Base-by-base conservation (phyloP, 1,140 invertebrate genomes). In the Drosophila sproati region DNA sequence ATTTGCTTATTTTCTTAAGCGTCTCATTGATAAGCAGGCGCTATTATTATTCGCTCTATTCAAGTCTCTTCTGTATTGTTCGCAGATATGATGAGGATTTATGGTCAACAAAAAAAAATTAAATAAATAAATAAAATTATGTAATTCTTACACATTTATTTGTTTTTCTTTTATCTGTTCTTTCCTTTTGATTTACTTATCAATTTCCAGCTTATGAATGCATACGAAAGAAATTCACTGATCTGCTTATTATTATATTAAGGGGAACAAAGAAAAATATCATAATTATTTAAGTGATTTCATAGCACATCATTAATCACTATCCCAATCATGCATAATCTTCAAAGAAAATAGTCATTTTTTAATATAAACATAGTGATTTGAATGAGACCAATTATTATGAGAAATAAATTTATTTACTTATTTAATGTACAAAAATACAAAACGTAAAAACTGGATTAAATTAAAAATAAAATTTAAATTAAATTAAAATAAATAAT, bases 41-140 rank as follows among this genome's bases (percentile, higher is more conserved):
- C 39, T 6, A 10, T 5, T 47, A 52, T 48, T 47, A 34, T 43
- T 43, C 50, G 34, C 28, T 71, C 29, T 37, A 45, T 31, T 47
- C 39, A 61, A 54, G 29, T 39, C 34, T 47, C 28, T 43, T n/a
- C 10, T 35, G 29, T 48, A 69, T 61, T 69, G 62, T 67, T 67
- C 28, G 43, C 54, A 59, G 73, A 75, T 75, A 71, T 70, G 59
- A 45, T 34, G 43, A 56, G n/a, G 59, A 75, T 75, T 63, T 75
- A 70, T 63, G 51, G 28, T 57, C 39, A 37, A 34, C 43, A 48
- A 34, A 35, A 35, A 35, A 7, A 43, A 4, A 43, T 2, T 1
- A 48, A 34, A 48, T 28, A 35, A 7, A 43, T 43, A 43, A 3
- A 4, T 32, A 47, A 20, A 55, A 61, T 63, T 39, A 73, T 32